Conservation (phyloP, 2,888 invertebrate genomes). For the Rosalia funebris region DNA sequence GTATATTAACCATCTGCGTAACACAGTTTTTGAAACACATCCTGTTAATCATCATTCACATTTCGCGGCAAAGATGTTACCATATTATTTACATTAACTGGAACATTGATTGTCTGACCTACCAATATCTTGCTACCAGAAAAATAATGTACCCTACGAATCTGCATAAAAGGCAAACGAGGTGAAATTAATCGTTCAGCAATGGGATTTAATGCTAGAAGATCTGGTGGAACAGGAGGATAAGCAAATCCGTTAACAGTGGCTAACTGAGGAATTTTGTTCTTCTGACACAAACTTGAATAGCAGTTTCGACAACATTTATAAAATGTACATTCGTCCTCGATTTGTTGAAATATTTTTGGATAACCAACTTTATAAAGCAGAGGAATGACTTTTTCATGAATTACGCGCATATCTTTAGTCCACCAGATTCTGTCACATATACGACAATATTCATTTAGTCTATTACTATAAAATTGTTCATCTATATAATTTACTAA, state of each 20-base stretch:
- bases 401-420: not conserved
- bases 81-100: constrained; percentile 42
- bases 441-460: constrained; percentile 29
- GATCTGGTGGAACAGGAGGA: constrained; percentile 23
- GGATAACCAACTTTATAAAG: constrained; percentile 20
- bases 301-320: constrained; percentile 8
- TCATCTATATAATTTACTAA: constrained; percentile 16
- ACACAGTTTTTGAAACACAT: constrained; percentile 6
- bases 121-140: constrained; percentile 7
- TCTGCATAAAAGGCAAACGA: constrained; percentile 25
- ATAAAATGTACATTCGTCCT: constrained; percentile 20
- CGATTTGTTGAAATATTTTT: constrained; percentile 7
- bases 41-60: constrained; percentile 17
- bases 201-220: constrained; percentile 3
- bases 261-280: constrained; percentile 1
- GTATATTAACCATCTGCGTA: constrained; percentile 18
- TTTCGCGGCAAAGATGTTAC: constrained; percentile 31
- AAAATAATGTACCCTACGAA: constrained; percentile 26
- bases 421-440: constrained; percentile 28
- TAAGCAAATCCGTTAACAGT: constrained; percentile 13
- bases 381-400: constrained; percentile 1
- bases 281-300: not conserved
- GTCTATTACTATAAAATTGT: constrained; percentile 20
- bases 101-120: constrained; percentile 52
- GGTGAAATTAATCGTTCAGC: constrained; percentile 27